Evolutionary conservation across 2,797 vertebrate genomes (phyloP), one percentile per base, ranked within the genome.

Genomic region (Notolabrus celidotus): DNA sequence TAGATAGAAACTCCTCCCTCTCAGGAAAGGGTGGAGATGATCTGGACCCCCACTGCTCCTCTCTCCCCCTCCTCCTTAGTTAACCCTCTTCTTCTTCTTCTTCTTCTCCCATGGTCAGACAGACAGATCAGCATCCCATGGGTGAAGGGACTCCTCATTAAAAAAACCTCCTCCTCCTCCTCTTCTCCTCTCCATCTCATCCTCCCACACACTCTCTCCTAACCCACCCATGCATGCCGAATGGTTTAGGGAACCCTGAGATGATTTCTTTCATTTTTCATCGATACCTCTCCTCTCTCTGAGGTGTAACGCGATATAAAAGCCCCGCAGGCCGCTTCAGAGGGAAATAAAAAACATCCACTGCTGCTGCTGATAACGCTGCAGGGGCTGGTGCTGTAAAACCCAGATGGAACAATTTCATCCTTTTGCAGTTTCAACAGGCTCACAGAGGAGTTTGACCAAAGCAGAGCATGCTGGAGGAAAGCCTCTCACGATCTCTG

Each of bases 11-110:
- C 43, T 52, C 68, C 69, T 49, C 57, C 77, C 52, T 3, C 22
- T 1, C 58, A 74, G 78, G 79, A 72, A 76, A 73, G 74, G 74
- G 71, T 69, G 78, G 3, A 73, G 56, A 75, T 57, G 50, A 71
- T 73, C 50, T 57, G 46, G n/a, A 25, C 67, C 56, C 46, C 34
- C 34, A 27, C 22, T 33, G 46, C 10, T 29, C 36, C 29, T 36
- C 34, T 3, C 34, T 36, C 34, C 34, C 34, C 12, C 34, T 36
- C 34, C 42, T 41, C 47, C 50, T 3, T 23, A 10, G 17, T n/a
- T 20, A 7, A 5, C 38, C 15, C 43, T 46, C 45, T 45, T 54
- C 45, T 7, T 68, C 38, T 25, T 47, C 27, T 46, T 19, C 55
- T 36, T 8, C 59, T 38, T 23, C 68, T 59, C 38, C 31, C 3